A percentile compares a stretch with the other conserved stretches of the same genome.
Conservation (phyloP, 2,888 invertebrate species). For the Carcina quercana region DNA sequence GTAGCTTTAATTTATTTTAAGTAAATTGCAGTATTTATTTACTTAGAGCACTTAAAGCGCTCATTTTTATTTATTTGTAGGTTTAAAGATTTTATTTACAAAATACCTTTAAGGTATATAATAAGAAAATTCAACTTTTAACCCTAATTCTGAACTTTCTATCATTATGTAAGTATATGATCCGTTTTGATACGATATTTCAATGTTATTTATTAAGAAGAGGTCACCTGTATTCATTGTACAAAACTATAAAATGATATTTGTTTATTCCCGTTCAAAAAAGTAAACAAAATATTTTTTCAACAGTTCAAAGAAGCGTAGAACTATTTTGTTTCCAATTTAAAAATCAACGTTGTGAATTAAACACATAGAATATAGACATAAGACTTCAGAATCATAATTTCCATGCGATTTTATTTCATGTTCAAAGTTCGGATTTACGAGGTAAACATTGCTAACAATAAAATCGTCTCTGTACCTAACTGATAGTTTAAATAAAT, state of each 20-base stretch:
- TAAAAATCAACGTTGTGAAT: constrained; percentile 13
- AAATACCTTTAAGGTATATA: no score
- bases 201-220: no score
- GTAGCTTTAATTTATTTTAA: no score
- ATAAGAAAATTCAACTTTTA: no score
- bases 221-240: no score
- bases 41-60: no score
- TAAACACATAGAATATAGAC: constrained; percentile 1
- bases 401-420: constrained; percentile 2
- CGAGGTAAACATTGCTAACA: constrained; percentile 6
- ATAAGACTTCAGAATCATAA: background rate
- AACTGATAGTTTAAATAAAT: constrained; percentile 8
- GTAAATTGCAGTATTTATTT: no score
- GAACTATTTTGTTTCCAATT: constrained; percentile 16
- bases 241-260: background rate
- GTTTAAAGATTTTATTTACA: no score
- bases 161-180: no score
- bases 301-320: constrained; percentile 29
- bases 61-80: no score
- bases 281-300: constrained; percentile 2
- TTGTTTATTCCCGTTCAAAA: background rate
- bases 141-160: no score
- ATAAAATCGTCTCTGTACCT: constrained; percentile 7
- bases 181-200: no score
- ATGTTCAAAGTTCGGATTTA: constrained; percentile 13